Base-by-base conservation (phyloP, 2,113 vertebrate genomes). In the Trachemys scripta region DNA sequence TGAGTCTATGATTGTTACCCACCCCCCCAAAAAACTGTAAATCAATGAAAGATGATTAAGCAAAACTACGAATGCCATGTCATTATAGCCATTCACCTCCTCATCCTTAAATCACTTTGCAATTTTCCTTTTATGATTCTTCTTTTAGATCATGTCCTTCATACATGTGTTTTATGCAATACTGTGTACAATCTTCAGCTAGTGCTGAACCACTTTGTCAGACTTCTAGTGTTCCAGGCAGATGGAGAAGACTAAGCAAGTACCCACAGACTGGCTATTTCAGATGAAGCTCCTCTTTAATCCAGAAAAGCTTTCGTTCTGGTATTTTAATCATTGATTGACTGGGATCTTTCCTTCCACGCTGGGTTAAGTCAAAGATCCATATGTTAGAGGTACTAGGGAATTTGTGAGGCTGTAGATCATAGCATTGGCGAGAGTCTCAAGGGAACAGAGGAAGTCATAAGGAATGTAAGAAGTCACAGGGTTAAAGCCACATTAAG, bases 401-500 rank as follows among this genome's bases (percentile, higher is more conserved):
- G 98, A 99, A 99, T 99, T 99, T 89, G 95, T 96, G 98, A 98
- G 97, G 98, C 97, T 97, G 97, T 98, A 99, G 97, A 99, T 99
- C 98, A 98, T 98, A 98, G 97, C 87, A 98, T 90, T 90, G 91
- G 98, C 98, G 98, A 97, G 98, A 97, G 97, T 98, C 98, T 98
- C 98, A 85, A 96, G 99, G 98, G 99, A 99, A 96, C 97, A 91
- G 97, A 98, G 96, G 97, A 98, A 98, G 97, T 98, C 98, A 98
- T 98, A 95, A 98, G 98, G 98, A 99, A 99, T 99, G 98, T 98
- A 97, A 97, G 95, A 98, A 98, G 98, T 98, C 99, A 98, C 96
- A 95, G 98, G 99, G 99, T 99, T 99, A 99, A 99, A 98, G 98
- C 98, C 98, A 99, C 99, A 99, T 98, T 98, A 98, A 98, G 98